A percentile compares a stretch with the other conserved stretches of the same genome.
phyloP scores from a whole-genome alignment of 2,113 vertebrate genomes.

The Microcebus lehilahytsara region DNA sequence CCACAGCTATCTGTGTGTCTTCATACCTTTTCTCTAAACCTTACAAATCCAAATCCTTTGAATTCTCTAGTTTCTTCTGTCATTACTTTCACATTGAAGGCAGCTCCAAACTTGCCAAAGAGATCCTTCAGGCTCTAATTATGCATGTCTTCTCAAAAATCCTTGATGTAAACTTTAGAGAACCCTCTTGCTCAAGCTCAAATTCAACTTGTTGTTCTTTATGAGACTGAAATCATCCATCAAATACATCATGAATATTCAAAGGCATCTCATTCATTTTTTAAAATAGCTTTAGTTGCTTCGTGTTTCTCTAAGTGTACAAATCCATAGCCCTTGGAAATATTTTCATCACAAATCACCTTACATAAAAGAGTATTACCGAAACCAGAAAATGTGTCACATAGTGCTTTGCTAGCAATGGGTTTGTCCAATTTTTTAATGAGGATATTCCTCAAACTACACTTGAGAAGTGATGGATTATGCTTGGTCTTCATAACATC shows the following conservation, averaged over 20 bases:
- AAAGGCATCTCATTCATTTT: neutral
- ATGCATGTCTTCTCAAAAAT: constrained; percentile 91
- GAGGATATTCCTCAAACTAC: neutral
- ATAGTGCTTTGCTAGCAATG: neutral
- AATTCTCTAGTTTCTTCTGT: constrained; percentile 97
- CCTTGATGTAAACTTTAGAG: constrained; percentile 96
- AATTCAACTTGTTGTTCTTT: constrained; percentile 87
- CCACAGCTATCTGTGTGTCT: constrained; percentile 98
- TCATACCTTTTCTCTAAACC: constrained; percentile 95
- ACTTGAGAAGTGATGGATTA: neutral
- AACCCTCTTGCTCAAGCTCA: constrained; percentile 97
- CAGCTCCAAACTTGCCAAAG: constrained; percentile 94
- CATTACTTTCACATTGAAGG: constrained; percentile 98
- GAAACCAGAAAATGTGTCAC: too few relatives aligned
- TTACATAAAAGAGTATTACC: too few relatives aligned
- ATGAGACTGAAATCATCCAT: neutral
- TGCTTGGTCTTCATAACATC: neutral
- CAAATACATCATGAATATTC: neutral
- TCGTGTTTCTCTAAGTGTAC: neutral
- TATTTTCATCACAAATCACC: too few relatives aligned
- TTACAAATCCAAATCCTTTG: constrained; percentile 98
- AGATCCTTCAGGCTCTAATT: constrained; percentile 96
- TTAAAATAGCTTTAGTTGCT: neutral
- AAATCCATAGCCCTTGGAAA: neutral
- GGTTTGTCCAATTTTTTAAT: neutral